These are phyloP conservation scores for Syngnathus acus DNA, from an alignment of 2,797 vertebrate genomes.

Conservation along the genomic window DNA sequence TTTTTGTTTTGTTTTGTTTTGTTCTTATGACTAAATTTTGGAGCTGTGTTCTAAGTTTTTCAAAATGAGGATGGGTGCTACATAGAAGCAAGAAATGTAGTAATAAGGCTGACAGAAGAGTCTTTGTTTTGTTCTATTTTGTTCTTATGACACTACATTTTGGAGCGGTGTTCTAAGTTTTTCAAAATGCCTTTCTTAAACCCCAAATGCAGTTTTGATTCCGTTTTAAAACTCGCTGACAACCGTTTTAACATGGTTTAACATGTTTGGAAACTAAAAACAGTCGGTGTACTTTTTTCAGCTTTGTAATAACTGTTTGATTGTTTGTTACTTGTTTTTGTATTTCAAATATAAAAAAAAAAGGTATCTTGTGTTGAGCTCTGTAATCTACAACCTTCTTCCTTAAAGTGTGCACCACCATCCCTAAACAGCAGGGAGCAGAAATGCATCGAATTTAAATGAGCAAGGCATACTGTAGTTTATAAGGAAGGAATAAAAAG, in stretches of 20 bases:
- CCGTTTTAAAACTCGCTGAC: constrained; percentile 1
- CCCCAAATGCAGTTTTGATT: background rate
- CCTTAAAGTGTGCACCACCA: background rate
- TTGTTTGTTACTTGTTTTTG: constrained; percentile 19
- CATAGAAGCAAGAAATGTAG: constrained; percentile 50
- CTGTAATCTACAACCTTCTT: background rate
- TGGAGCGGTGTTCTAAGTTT: background rate
- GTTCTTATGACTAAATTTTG: background rate
- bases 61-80: constrained; percentile 67
- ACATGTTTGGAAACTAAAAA: constrained; percentile 17
- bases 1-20: background rate
- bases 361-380: background rate
- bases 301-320: background rate
- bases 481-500: no score
- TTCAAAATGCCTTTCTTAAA: background rate
- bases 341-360: constrained; percentile 23
- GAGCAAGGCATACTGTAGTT: background rate
- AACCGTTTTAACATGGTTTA: constrained; percentile 26
- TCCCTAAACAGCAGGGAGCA: constrained; percentile 13
- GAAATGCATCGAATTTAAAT: background rate
- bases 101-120: background rate
- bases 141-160: background rate
- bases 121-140: background rate
- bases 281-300: constrained; percentile 1
- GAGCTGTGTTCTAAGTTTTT: background rate